Conservation (phyloP, 1,140 invertebrate species). For the Aphidius ervi region DNA sequence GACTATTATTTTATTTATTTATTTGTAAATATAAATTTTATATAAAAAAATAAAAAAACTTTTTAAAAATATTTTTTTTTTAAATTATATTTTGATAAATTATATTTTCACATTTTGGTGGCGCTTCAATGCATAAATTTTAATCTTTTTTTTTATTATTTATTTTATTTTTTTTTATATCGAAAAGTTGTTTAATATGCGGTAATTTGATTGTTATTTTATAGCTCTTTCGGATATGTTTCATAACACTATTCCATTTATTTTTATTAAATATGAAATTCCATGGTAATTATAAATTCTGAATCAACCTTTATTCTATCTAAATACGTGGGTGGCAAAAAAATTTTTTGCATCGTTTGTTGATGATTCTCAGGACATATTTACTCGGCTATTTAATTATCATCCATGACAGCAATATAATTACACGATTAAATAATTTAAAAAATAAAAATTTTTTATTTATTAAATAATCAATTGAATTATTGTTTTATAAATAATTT, state of each 20-base stretch:
- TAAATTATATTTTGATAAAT: too few species aligned
- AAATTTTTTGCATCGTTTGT: conserved; percentile 44
- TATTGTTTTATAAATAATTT: background rate
- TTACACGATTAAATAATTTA: background rate
- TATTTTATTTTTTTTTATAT: too few species aligned
- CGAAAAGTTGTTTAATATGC: too few species aligned
- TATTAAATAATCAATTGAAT: background rate
- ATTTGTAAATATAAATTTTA: background rate
- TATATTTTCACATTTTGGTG: conserved; percentile 25
- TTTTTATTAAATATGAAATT: background rate
- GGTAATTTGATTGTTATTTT: too few species aligned
- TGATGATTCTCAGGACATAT: conserved; percentile 36
- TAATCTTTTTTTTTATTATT: conserved; percentile 32
- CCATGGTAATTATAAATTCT: background rate
- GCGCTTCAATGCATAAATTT: conserved; percentile 50
- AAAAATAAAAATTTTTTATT: conserved; percentile 1
- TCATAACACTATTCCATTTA: conserved; percentile 27
- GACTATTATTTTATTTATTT: too few species aligned
- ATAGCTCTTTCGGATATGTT: too few species aligned
- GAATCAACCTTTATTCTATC: background rate
- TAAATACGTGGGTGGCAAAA: conserved; percentile 39
- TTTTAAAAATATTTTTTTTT: too few species aligned
- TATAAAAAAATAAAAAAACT: too few species aligned
- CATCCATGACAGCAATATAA: background rate
- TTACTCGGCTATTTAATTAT: conserved; percentile 9